Evolutionary conservation across 2,888 invertebrate species (phyloP), one percentile per base, ranked within the genome.

Genomic region (Dryobota labecula): DNA sequence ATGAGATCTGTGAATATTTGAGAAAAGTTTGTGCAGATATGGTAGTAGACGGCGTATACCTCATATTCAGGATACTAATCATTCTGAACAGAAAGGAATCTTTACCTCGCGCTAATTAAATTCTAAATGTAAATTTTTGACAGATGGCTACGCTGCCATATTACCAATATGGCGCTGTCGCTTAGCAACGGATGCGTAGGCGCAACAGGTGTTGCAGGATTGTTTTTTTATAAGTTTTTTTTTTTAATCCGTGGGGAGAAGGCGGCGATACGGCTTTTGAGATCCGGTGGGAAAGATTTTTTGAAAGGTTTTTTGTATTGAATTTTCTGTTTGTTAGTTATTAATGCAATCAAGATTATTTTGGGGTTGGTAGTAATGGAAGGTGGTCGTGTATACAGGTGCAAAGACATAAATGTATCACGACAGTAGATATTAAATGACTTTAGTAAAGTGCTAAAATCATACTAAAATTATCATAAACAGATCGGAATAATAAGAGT

Each of bases 161-260:
- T 76, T 87, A 80, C 73, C 89, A 93, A 93, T 90, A 93, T 92
- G 93, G 91, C 90, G 92, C 49, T 43, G 89, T 90, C 84, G 87
- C 90, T 83, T 88, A 86, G 90, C 93, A 89, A 90, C 94, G 92
- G 92, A 91, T 93, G 94, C 93, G 94, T 90, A 81, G 93, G 92
- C 89, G 93, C 93, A 93, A 93, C 95, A 95, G 95, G 95, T 95
- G 95, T 90, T 90, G 89, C 84, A 76, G 80, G 86, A 88, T 86
- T 89, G 45, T 63, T 91, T 91, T 90, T 67, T 78, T 18, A 7
- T n/a, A 67, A 65, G 73, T 79, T 88, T 92, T 92, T 92, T 92
- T 88, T 85, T 84, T 82, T 71, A 83, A 87, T 84, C 84, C 76
- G 75, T 81, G 84, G 90, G 89, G 88, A 89, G 88, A 64, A 61